Conservation (phyloP, 2,113 vertebrate genomes). For the Lepisosteus oculatus region DNA sequence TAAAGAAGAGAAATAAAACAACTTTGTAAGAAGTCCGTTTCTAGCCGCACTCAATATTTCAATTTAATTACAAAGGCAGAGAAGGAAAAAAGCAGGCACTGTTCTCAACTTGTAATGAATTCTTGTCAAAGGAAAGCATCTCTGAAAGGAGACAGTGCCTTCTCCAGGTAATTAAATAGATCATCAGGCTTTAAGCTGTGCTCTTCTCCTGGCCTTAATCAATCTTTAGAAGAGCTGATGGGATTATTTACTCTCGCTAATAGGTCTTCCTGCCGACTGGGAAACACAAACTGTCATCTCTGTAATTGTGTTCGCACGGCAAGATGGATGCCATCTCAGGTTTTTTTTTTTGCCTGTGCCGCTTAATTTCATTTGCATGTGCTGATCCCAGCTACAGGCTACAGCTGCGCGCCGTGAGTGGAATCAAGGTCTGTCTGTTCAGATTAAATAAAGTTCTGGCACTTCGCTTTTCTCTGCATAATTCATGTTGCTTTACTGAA, state of each 20-base stretch:
- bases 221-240: conserved; percentile 64
- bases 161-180: conserved; percentile 72
- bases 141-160: conserved; percentile 43
- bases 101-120: conserved; percentile 52
- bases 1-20: too few species aligned
- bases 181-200: conserved; percentile 47
- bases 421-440: conserved; percentile 34
- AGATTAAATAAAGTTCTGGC: conserved; percentile 32
- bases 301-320: conserved; percentile 46
- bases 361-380: conserved; percentile 49
- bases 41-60: conserved; percentile 25
- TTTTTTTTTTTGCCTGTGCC: conserved; percentile 5
- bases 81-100: conserved; percentile 28
- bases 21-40: not conserved
- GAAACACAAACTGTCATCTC: conserved; percentile 46
- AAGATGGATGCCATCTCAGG: conserved; percentile 44
- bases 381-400: conserved; percentile 21
- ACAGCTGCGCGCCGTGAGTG: conserved; percentile 34
- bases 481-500: conserved; percentile 21
- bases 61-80: conserved; percentile 20
- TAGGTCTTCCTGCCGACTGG: conserved; percentile 58
- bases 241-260: conserved; percentile 74
- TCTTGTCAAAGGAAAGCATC: conserved; percentile 39
- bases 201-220: conserved; percentile 54
- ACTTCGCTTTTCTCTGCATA: conserved; percentile 18